Conservation (phyloP, 2,797 vertebrate genomes). For the Microchirus variegatus region DNA sequence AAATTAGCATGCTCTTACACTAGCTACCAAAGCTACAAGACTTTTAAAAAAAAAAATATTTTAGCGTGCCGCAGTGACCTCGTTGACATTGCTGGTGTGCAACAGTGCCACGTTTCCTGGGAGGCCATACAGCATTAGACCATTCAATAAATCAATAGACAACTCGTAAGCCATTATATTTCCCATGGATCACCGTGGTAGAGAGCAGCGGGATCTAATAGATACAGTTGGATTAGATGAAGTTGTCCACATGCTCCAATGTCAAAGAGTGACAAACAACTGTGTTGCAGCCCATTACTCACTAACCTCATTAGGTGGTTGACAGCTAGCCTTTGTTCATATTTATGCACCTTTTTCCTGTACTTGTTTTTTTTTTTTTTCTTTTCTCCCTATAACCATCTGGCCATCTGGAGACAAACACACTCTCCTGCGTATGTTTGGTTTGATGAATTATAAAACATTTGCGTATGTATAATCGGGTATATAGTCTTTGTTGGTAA, state of each 20-base stretch:
- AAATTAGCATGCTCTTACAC: no score
- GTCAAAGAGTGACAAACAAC: constrained; percentile 67
- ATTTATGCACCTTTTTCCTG: constrained; percentile 64
- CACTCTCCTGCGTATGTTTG: background rate
- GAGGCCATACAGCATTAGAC: constrained; percentile 2
- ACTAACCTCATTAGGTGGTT: constrained; percentile 67
- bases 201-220: constrained; percentile 46
- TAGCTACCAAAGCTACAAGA: no score
- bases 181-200: constrained; percentile 50
- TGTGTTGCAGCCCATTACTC: constrained; percentile 63
- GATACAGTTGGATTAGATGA: constrained; percentile 57
- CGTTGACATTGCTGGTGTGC: background rate
- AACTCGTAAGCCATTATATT: constrained; percentile 42
- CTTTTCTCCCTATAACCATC: constrained; percentile 3
- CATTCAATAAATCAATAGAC: constrained; percentile 41
- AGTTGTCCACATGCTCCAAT: constrained; percentile 63
- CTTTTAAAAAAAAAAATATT: no score
- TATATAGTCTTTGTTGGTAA: constrained; percentile 6
- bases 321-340: constrained; percentile 71
- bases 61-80: background rate
- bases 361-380: constrained; percentile 36
- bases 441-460: constrained; percentile 10
- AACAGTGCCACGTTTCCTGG: background rate
- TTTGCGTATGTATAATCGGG: no score
- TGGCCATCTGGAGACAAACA: constrained; percentile 27